Evolutionary conservation across 2,888 invertebrate species (phyloP), one percentile per base, ranked within the genome.

Genomic region (Marronus borbonicus): DNA sequence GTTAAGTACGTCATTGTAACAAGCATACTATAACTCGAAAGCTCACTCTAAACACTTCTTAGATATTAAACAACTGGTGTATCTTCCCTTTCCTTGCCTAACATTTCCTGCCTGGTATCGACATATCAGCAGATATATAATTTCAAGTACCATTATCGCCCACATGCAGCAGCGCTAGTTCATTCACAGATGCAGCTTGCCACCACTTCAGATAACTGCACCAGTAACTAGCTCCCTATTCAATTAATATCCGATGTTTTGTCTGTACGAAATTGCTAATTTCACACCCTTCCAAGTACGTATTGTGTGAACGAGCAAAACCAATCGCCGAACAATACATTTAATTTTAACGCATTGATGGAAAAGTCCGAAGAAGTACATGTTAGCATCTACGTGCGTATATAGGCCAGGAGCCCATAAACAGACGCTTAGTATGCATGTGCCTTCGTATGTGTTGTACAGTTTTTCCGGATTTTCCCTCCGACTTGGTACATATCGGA

Each of bases 221-320:
- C 20, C 49, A 17, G 39, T 39, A 36, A 64, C 64, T 36, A 50
- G 44, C 1, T 12, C 24, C 50, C 50, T 24, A 52, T 69, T 69
- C 69, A 52, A 69, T 69, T 69, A 69, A 69, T 69, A 69, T 52
- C 69, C 55, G 52, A 50, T 31, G 52, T 69, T 69, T 69, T 69
- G 69, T 69, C 52, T n/a, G 69, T 17, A 28, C 52, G 31, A 69
- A 69, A 69, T 69, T 69, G 52, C 52, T 69, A 69, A 69, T 69
- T 69, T 69, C 69, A 69, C 69, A 69, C 69, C 52, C 69, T 52
- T 69, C 52, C 52, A 69, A 52, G 69, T 69, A 31, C 69, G 69
- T 52, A 52, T 69, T 52, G 69, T 69, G 55, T 17, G 69, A n/a
- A 31, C 52, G 31, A n/a, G 69, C 17, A 52, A 69, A 69, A 69